Percentiles rank a stretch among this genome's conserved stretches.
phyloP scores from a whole-genome alignment of 2,888 invertebrate species.

The Mayetiola destructor region DNA sequence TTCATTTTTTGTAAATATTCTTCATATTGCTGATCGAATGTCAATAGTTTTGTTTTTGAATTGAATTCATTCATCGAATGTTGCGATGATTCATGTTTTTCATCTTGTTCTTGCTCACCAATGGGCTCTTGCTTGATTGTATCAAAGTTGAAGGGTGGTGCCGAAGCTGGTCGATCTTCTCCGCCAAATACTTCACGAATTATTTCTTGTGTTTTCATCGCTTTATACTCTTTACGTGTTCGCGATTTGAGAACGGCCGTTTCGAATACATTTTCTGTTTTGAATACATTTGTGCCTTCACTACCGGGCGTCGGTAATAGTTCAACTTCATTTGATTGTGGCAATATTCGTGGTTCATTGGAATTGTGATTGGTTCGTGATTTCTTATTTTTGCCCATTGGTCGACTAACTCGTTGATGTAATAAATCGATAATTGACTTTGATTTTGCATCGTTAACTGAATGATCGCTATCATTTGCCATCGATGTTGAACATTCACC shows the following conservation, averaged over 20 bases:
- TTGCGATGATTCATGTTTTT: not conserved
- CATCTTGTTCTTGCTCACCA: not conserved
- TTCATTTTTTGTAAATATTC: conserved; percentile 30
- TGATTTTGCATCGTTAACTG: conserved; percentile 17
- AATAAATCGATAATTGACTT: conserved; percentile 34
- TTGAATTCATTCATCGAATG: not conserved
- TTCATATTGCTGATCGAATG: conserved; percentile 30
- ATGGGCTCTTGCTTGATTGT: not conserved
- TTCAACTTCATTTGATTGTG: conserved; percentile 23
- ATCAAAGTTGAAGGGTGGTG: conserved; percentile 43
- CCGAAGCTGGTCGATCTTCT: conserved; percentile 61
- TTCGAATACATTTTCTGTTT: conserved; percentile 41
- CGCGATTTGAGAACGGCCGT: conserved; percentile 58
- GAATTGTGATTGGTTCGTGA: not conserved
- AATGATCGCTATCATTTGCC: not conserved
- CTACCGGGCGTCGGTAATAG: conserved; percentile 21
- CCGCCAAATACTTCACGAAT: conserved; percentile 68
- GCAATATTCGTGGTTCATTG: conserved; percentile 18
- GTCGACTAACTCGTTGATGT: conserved; percentile 25
- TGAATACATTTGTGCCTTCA: conserved; percentile 19
- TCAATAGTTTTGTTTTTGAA: conserved; percentile 15
- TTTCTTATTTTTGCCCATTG: conserved; percentile 13
- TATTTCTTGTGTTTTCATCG: conserved; percentile 57
- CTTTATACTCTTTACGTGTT: conserved; percentile 59
- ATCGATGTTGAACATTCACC: not conserved